A percentile compares a stretch with the other conserved stretches of the same genome.
Conservation (phyloP, 2,797 vertebrate species). For the Enteromius trimaculatus region DNA sequence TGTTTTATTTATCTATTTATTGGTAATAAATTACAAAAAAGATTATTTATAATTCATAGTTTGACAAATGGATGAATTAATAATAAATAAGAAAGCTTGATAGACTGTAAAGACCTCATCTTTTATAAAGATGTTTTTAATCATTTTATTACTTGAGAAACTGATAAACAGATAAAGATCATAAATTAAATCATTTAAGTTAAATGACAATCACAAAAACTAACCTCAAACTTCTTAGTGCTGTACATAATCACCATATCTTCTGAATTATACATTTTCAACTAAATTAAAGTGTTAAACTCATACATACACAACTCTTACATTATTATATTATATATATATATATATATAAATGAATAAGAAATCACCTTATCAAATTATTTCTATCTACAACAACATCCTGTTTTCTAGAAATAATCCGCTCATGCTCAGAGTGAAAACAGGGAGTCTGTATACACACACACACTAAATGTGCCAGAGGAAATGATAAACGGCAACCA, state of each 20-base stretch:
- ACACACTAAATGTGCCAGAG: constrained; percentile 26
- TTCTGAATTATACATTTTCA: neutral
- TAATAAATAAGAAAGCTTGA: neutral
- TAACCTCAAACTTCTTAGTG: neutral
- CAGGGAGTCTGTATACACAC: neutral
- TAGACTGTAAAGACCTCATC: neutral
- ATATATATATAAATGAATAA: neutral
- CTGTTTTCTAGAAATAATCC: constrained; percentile 17
- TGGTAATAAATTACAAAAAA: neutral
- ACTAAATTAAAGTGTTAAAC: neutral
- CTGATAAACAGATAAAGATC: neutral
- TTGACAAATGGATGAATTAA: neutral
- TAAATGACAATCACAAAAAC: neutral
- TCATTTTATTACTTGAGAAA: neutral
- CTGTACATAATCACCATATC: neutral
- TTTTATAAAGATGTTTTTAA: neutral
- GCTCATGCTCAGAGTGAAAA: neutral
- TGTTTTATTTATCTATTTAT: neutral
- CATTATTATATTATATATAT: too few relatives aligned
- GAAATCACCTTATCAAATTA: neutral
- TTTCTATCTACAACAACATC: neutral
- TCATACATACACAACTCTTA: too few relatives aligned
- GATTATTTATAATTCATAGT: neutral
- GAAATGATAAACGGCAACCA: constrained; percentile 51
- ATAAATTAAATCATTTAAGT: neutral